These are phyloP conservation scores for Garrulus glandarius DNA, from an alignment of 2,797 vertebrate genomes.

Conservation along the genomic window DNA sequence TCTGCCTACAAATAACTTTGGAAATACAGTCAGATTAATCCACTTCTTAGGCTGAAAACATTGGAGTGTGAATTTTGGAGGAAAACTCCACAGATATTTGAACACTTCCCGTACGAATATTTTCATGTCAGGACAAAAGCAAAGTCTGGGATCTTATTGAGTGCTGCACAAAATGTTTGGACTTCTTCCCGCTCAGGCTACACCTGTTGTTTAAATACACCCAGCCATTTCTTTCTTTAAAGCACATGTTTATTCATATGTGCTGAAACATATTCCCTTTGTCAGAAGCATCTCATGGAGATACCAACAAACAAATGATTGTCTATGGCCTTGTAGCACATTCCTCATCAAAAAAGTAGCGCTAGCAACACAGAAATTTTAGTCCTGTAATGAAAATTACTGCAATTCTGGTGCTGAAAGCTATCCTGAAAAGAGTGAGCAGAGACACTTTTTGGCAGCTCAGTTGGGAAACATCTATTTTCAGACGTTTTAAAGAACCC, in stretches of 20 bases:
- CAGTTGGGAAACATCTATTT: background rate
- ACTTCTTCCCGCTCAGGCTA: background rate
- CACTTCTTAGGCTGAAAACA: background rate
- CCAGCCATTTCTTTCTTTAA: background rate
- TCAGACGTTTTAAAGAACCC: background rate
- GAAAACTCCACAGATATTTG: background rate
- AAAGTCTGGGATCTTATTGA: background rate
- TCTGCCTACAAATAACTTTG: background rate
- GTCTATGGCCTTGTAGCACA: background rate
- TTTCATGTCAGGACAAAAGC: background rate
- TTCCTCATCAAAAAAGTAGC: background rate
- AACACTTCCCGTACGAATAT: background rate
- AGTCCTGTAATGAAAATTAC: background rate
- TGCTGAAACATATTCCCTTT: background rate
- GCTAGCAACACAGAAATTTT: background rate
- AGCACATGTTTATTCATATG: background rate
- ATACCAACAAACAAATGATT: background rate
- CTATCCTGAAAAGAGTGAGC: background rate
- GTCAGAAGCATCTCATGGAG: background rate
- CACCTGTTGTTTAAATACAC: rapidly evolving
- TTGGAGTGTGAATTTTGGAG: background rate
- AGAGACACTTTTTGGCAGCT: background rate
- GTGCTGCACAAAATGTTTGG: background rate
- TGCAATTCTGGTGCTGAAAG: background rate
- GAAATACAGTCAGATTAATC: background rate